These are phyloP conservation scores for Taphrorychus bicolor DNA, from an alignment of 2,888 invertebrate species.

Conservation along the genomic window DNA sequence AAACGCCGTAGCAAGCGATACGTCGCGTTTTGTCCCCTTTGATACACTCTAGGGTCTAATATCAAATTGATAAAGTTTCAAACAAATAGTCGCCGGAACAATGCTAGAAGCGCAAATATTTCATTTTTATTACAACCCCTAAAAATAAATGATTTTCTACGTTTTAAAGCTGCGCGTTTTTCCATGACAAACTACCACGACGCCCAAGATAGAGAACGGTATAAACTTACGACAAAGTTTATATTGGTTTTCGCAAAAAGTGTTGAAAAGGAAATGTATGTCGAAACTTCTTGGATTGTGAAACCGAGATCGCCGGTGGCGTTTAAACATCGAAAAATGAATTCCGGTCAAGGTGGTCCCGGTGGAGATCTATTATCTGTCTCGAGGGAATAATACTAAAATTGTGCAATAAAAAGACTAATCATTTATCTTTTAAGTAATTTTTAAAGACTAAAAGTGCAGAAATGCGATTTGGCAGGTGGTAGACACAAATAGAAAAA, in stretches of 20 bases:
- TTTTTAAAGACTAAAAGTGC: too few relatives aligned
- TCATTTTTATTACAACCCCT: conserved; percentile 40
- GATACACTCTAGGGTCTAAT: conserved; percentile 41
- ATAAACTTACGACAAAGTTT: conserved; percentile 38
- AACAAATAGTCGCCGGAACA: conserved; percentile 40
- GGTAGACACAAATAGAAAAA: too few relatives aligned
- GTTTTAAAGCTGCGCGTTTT: conserved; percentile 41
- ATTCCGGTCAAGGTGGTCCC: not conserved
- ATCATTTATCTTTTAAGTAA: too few relatives aligned
- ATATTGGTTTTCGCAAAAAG: conserved; percentile 37
- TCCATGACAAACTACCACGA: conserved; percentile 35
- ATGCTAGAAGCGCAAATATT: conserved; percentile 36
- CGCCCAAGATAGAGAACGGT: conserved; percentile 31
- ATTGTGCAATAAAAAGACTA: too few relatives aligned
- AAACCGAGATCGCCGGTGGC: conserved; percentile 1
- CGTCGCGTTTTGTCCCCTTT: conserved; percentile 36
- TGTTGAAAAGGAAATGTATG: conserved; percentile 36
- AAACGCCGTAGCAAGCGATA: conserved; percentile 26
- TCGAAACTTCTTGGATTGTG: conserved; percentile 19
- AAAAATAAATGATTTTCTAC: conserved; percentile 41
- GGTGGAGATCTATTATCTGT: too few relatives aligned
- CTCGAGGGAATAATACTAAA: too few relatives aligned
- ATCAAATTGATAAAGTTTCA: conserved; percentile 41
- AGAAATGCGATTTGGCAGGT: too few relatives aligned
- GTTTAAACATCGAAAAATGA: not conserved